These are phyloP conservation scores for Ceratitis capitata DNA, from an alignment of 1,140 invertebrate species.

Conservation along the genomic window DNA sequence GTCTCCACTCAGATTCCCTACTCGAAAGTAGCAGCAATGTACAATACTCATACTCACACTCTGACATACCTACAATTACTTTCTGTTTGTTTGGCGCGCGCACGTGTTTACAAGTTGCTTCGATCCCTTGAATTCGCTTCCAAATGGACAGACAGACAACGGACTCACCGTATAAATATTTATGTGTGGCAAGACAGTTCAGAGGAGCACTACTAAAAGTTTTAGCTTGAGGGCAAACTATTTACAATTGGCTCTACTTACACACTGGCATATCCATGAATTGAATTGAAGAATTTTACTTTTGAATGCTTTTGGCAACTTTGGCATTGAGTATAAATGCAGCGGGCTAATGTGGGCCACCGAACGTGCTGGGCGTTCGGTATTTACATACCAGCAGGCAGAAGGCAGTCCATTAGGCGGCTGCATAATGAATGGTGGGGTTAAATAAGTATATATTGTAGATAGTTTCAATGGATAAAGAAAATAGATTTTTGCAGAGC, in stretches of 20 bases:
- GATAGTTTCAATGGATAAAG: neutral
- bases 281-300: neutral
- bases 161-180: no score
- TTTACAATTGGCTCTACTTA: neutral
- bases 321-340: neutral
- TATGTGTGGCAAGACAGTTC: neutral
- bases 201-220: neutral
- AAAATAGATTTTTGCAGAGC: neutral
- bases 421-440: neutral
- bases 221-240: neutral
- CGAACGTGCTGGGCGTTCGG: neutral
- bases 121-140: neutral
- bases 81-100: neutral
- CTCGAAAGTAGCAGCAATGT: neutral
- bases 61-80: neutral
- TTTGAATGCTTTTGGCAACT: neutral
- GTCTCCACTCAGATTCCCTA: neutral
- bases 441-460: neutral
- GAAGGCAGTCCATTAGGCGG: neutral
- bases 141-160: neutral
- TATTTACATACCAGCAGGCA: neutral
- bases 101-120: conserved; percentile 17
- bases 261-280: neutral
- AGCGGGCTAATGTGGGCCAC: neutral
- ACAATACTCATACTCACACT: neutral